Base-by-base conservation (phyloP, 2,113 vertebrate genomes). In the Otis tarda region DNA sequence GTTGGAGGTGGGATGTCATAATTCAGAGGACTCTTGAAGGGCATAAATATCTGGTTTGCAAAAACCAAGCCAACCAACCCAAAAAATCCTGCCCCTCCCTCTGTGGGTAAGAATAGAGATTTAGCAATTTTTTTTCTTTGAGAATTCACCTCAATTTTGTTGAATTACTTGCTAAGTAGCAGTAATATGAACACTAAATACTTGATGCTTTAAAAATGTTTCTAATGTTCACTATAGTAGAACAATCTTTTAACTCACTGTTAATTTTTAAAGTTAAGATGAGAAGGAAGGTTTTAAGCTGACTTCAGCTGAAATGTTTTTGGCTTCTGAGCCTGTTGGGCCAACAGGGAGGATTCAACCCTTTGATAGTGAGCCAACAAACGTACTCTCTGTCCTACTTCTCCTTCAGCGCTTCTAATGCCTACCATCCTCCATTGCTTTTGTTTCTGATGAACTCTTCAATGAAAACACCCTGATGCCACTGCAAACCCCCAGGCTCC, bases 1-100 rank as follows among this genome's bases (percentile, higher is more conserved):
- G 33, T 6, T 45, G 60, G 30, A 91, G 18, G 9, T 61, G 3
- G 1, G 14, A 37, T 5, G n/a, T 45, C 12, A 4, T 79, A 79
- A 82, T 41, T 55, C 28, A 37, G 56, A 28, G 23, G 25, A 28
- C 27, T 57, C 16, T 30, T 31, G 24, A 73, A 83, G n/a, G 19
- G 9, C 43, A 37, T n/a, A 74, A 75, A 24, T 28, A 16, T 16
- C 7, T 67, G 83, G 3, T 71, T 68, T 78, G 19, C 19, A 24
- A 39, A 89, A 90, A 52, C 45, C 21, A 56, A 61, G 35, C 4
- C 55, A 61, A 8, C 12, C 8, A 57, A 56, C 6, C 16, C 0
- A 0, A 25, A 39, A 92, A 77, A 49, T 39, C 8, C 9, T 22
- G 23, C 2, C 0, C 28, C 0, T 15, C 0, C 0, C 4, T 57